These are phyloP conservation scores for Anarsia innoxiella DNA, from an alignment of 2,888 invertebrate genomes.

Conservation along the genomic window DNA sequence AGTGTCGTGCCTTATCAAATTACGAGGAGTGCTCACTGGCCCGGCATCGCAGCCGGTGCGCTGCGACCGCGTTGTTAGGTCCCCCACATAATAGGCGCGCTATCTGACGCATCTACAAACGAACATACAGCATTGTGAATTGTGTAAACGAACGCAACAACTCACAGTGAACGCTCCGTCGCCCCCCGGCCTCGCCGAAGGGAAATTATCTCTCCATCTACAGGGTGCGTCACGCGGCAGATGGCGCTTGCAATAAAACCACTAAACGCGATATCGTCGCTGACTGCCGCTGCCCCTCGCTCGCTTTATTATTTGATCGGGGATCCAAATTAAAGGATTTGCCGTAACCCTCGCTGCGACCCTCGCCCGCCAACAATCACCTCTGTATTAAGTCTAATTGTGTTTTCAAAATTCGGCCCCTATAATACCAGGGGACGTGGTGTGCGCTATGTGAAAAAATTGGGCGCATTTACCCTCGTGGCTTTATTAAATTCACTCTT, in stretches of 20 bases:
- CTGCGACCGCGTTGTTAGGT: slow-evolving; percentile 39
- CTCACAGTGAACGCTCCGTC: slow-evolving; percentile 52
- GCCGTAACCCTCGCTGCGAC: slow-evolving; percentile 64
- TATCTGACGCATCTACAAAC: slow-evolving; percentile 56
- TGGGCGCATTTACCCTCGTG: slow-evolving; percentile 52
- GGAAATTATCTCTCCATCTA: slow-evolving; percentile 72
- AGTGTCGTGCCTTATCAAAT: slow-evolving; percentile 45
- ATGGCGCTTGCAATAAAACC: slow-evolving; percentile 76
- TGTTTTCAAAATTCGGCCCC: slow-evolving; percentile 73
- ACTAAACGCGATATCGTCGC: slow-evolving; percentile 73
- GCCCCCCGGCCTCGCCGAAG: slow-evolving; percentile 37
- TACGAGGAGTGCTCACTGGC: slow-evolving; percentile 46
- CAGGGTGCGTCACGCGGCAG: slow-evolving; percentile 58
- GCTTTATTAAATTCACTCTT: slow-evolving; percentile 60
- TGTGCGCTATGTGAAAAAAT: slow-evolving; percentile 65
- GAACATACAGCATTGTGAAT: slow-evolving; percentile 54
- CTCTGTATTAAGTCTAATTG: slow-evolving; percentile 76
- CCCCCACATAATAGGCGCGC: slow-evolving; percentile 47
- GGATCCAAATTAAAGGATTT: slow-evolving; percentile 76
- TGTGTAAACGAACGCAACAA: slow-evolving; percentile 65
- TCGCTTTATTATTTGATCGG: slow-evolving; percentile 75
- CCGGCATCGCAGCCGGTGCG: slow-evolving; percentile 32
- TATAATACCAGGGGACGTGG: slow-evolving; percentile 54
- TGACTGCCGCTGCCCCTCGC: slow-evolving; percentile 60
- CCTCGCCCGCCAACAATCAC: slow-evolving; percentile 73